Evolutionary conservation across 2,797 vertebrate species (phyloP), one percentile per base, ranked within the genome.

Genomic region (Helostoma temminkii): DNA sequence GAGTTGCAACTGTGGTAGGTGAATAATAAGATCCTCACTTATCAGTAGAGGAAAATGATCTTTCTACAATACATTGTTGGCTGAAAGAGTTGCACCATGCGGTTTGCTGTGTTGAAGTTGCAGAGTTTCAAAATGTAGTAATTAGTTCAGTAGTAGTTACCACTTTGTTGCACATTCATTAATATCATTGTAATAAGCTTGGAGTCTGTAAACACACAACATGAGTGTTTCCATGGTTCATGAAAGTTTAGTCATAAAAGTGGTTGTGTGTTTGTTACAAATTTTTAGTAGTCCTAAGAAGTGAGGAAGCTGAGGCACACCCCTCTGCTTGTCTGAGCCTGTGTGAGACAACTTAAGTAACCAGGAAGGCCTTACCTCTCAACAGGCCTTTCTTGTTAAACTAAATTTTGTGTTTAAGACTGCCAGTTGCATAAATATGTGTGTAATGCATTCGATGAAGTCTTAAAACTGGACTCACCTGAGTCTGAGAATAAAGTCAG

Each of bases 261-360:
- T 9, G 26, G 28, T 45, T 67, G 48, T 19, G 25, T 56, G 24
- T 54, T 24, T 24, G 48, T 18, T 67, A 61, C 50, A 77, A 62
- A 21, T 55, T 46, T 37, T 0, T 46, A 10, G 52, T 19, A 32
- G 53, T 69, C 18, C 11, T 32, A 7, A 76, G 47, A 64, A 57
- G 62, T 26, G 22, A 36, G 30, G 46, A 62, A 10, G 22, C 34
- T 10, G 19, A 70, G 82, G 71, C 88, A 80, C 87, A 84, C 89
- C 83, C 49, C 62, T 81, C 41, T 70, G 76, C 88, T 66, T 87
- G 90, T 87, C 80, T 83, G 80, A 87, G 81, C 90, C 60, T 90
- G 88, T 78, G 62, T 78, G 49, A 57, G 45, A 72, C 49, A 42
- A 58, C 39, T 1, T 43, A 12, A 50, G 30, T 46, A 30, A 53